Percentiles rank a stretch among this genome's conserved stretches.
Conservation (phyloP, 2,888 invertebrate species). For the Aleiodes alternator region DNA sequence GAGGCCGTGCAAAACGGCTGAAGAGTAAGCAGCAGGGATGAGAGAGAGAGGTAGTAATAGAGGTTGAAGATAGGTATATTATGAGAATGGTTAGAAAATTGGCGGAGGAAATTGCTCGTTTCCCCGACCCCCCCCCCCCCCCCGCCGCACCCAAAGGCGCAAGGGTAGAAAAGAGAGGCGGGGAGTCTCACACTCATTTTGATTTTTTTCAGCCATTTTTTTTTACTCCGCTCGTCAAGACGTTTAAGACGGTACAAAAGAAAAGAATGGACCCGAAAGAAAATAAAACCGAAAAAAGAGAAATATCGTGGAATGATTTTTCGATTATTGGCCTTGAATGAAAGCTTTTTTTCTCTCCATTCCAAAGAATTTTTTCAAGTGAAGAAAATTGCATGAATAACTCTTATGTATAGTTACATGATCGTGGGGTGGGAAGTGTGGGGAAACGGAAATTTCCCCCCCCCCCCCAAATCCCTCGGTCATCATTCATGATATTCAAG, state of each 20-base stretch:
- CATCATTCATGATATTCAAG: constrained; percentile 55
- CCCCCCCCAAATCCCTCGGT: constrained; percentile 25
- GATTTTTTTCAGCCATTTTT: constrained; percentile 36
- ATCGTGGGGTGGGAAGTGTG: neutral
- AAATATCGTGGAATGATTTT: constrained; percentile 34
- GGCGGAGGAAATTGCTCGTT: constrained; percentile 47
- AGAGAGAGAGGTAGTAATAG: neutral
- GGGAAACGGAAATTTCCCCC: neutral
- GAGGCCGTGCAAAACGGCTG: constrained; percentile 34
- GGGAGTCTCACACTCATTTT: constrained; percentile 33
- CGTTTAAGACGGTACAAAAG: constrained; percentile 29
- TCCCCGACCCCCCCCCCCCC: constrained; percentile 31
- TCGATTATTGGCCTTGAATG: constrained; percentile 13
- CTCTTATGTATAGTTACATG: neutral
- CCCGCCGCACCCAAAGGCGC: constrained; percentile 1
- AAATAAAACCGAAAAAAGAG: neutral
- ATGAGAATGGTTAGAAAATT: constrained; percentile 40
- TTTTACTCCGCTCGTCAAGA: constrained; percentile 10
- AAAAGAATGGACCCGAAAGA: neutral
- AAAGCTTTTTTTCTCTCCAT: neutral
- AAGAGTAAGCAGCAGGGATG: constrained; percentile 11
- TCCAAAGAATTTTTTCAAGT: neutral
- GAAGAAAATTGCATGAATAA: neutral
- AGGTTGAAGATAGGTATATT: constrained; percentile 35
- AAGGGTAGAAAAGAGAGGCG: constrained; percentile 3